A percentile compares a stretch with the other conserved stretches of the same genome.
phyloP scores from a whole-genome alignment of 1,140 invertebrate genomes.

The Augochlora pura region DNA sequence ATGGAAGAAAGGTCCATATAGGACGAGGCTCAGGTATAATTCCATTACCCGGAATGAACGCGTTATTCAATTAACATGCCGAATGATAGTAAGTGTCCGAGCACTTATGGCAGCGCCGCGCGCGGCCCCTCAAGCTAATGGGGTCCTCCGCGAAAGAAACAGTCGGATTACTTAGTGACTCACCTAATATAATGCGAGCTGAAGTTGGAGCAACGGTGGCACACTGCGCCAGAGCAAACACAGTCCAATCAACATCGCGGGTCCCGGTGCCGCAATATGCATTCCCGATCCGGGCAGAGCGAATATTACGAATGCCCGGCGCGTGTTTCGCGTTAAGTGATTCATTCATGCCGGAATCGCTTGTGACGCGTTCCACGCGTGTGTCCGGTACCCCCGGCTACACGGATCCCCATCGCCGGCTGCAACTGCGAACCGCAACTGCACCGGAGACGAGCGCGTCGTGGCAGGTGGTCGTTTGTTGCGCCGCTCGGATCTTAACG shows the following conservation, averaged over 20 bases:
- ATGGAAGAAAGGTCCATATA: too few relatives aligned
- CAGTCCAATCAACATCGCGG: background rate
- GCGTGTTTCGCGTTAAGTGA: conserved; percentile 63
- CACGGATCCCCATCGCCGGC: conserved; percentile 19
- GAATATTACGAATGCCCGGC: conserved; percentile 52
- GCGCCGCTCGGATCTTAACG: background rate
- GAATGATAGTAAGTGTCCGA: too few relatives aligned
- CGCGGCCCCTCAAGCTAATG: too few relatives aligned
- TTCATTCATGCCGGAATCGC: conserved; percentile 60
- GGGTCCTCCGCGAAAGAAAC: too few relatives aligned
- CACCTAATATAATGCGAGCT: too few relatives aligned
- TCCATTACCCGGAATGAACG: too few relatives aligned
- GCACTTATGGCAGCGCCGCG: too few relatives aligned
- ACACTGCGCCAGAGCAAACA: conserved; percentile 2
- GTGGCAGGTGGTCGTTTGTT: conserved; percentile 3
- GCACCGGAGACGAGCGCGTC: background rate
- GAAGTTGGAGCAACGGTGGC: background rate
- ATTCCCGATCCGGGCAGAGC: conserved; percentile 13
- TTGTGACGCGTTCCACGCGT: conserved; percentile 42
- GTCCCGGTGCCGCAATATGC: background rate
- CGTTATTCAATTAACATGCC: too few relatives aligned
- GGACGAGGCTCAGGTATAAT: too few relatives aligned
- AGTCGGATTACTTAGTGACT: too few relatives aligned
- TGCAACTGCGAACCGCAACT: too few relatives aligned
- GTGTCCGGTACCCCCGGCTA: background rate